Percentiles rank a stretch among this genome's conserved stretches.
Conservation (phyloP, 2,113 vertebrate genomes). For the Progne subis region DNA sequence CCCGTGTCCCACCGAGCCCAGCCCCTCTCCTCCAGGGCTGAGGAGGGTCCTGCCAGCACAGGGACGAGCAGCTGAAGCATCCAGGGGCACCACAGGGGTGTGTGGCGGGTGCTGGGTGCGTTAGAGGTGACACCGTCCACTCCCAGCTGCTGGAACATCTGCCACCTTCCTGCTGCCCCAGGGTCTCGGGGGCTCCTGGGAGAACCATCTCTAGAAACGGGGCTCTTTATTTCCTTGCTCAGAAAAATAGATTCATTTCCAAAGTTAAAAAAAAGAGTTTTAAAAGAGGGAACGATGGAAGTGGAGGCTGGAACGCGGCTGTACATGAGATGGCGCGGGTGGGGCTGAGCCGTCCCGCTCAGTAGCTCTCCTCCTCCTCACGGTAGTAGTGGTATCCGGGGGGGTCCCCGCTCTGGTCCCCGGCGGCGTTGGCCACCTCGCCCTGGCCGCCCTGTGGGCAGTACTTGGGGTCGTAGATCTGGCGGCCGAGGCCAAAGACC, state of each 20-base stretch:
- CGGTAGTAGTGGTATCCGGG: conserved; percentile 15
- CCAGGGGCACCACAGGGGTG: background rate
- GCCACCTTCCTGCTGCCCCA: background rate
- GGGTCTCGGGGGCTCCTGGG: background rate
- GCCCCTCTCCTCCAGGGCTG: background rate
- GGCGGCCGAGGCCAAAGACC: conserved; percentile 91
- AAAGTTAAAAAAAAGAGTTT: background rate
- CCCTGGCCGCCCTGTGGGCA: conserved; percentile 78
- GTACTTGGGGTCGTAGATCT: conserved; percentile 95
- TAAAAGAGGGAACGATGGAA: background rate
- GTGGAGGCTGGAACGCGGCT: background rate
- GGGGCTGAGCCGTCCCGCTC: background rate
- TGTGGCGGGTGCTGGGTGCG: rapidly evolving
- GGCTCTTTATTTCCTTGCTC: background rate
- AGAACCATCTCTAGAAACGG: background rate
- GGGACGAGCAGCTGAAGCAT: background rate
- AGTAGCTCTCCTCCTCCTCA: conserved; percentile 71
- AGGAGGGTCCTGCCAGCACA: background rate
- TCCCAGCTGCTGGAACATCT: background rate
- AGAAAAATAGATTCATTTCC: conserved; percentile 20
- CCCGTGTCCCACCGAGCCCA: rapidly evolving
- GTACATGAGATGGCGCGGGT: background rate
- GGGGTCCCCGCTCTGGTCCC: background rate
- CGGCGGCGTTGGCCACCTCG: background rate
- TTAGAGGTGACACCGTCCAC: background rate